Percentiles rank a stretch among this genome's conserved stretches.
phyloP scores from a whole-genome alignment of 2,797 vertebrate species.

The Dermochelys coriacea region DNA sequence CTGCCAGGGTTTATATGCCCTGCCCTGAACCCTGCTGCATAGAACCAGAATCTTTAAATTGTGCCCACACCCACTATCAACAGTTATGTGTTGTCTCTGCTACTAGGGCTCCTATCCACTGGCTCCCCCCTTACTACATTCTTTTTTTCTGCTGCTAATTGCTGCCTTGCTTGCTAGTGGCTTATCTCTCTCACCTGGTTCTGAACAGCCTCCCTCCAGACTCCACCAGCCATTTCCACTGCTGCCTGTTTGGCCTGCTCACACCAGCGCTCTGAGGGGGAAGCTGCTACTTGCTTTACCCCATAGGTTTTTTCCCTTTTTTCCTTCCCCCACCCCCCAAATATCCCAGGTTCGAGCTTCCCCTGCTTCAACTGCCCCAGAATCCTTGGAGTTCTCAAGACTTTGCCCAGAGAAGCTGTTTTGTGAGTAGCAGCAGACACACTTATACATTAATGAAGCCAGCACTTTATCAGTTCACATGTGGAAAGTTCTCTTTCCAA shows the following conservation, averaged over 20 bases:
- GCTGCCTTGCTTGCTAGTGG: background rate
- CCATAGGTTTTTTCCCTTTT: too few species aligned
- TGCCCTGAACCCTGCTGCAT: background rate
- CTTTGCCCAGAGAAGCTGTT: background rate
- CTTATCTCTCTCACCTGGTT: background rate
- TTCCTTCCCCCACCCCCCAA: rapidly evolving
- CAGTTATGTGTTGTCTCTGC: background rate
- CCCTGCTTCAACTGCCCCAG: background rate
- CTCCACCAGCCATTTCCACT: background rate
- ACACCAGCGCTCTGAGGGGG: background rate
- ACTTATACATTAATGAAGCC: background rate
- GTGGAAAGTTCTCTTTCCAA: constrained; percentile 3
- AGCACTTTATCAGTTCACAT: background rate
- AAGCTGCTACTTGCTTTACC: background rate
- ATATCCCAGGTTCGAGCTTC: background rate
- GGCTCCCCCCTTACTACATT: background rate
- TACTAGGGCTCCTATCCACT: background rate
- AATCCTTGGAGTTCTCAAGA: background rate
- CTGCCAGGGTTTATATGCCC: background rate
- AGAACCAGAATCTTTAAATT: background rate
- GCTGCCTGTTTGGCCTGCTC: background rate
- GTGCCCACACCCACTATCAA: too few species aligned
- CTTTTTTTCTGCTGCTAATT: background rate
- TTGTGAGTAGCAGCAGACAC: background rate
- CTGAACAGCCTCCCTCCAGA: background rate